Percentiles rank a stretch among this genome's conserved stretches.
Evolutionary conservation across 1,140 invertebrate species (phyloP).

Genomic region (Apis dorsata): DNA sequence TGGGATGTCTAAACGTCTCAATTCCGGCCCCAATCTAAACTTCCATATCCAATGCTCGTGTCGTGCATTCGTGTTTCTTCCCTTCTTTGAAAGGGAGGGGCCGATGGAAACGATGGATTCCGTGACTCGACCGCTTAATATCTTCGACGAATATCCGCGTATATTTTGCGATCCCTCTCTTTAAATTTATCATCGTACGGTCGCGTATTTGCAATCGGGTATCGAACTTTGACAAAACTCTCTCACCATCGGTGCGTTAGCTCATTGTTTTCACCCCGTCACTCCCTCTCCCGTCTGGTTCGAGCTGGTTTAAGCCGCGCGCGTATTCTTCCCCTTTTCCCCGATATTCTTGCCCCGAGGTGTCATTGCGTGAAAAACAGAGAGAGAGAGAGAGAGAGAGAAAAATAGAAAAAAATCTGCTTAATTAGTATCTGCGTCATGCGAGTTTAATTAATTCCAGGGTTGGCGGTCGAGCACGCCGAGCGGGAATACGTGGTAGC

Average conservation of each 20-base stretch:
- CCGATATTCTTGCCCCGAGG: too few relatives aligned
- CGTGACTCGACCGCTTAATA: neutral
- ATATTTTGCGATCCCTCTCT: constrained; percentile 9
- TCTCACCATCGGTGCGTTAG: too few relatives aligned
- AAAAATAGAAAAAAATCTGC: neutral
- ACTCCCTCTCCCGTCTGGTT: too few relatives aligned
- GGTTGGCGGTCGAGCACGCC: neutral
- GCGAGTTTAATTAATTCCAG: constrained; percentile 54
- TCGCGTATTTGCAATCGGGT: too few relatives aligned
- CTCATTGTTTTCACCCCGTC: too few relatives aligned
- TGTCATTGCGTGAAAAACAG: neutral
- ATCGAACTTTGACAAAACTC: too few relatives aligned
- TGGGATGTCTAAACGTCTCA: constrained; percentile 57
- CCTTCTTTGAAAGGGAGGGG: too few relatives aligned
- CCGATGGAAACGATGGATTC: neutral
- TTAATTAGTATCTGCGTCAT: constrained; percentile 2
- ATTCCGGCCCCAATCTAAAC: constrained; percentile 43
- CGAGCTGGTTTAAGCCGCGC: too few relatives aligned
- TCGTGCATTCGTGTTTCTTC: neutral
- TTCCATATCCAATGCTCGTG: neutral
- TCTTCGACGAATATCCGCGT: neutral
- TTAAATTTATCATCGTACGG: too few relatives aligned
- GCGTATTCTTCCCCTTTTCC: too few relatives aligned
- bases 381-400: too few relatives aligned
- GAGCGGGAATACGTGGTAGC: neutral